Conservation (phyloP, 2,797 vertebrate genomes). For the Channallabes apus region DNA sequence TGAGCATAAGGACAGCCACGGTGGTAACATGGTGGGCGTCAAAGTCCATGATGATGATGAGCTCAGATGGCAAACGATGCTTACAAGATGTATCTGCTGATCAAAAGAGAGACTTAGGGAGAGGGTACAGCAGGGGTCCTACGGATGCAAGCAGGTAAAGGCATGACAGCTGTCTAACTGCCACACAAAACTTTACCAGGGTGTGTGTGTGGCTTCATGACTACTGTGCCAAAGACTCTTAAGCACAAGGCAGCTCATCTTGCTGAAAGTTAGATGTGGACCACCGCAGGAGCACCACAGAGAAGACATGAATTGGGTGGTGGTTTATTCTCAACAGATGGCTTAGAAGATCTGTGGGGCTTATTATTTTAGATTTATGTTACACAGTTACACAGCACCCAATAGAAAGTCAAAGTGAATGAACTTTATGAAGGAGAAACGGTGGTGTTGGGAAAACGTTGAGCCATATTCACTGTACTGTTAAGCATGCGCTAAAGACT, state of each 20-base stretch:
- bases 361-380: not conserved
- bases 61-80: conserved; percentile 17
- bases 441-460: not conserved
- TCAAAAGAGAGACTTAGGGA: conserved; percentile 52
- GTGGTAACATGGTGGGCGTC: not conserved
- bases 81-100: conserved; percentile 55
- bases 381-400: not conserved
- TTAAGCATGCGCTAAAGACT: not conserved
- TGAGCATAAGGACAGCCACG: not conserved
- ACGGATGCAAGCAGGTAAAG: conserved; percentile 62
- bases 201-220: conserved; percentile 20
- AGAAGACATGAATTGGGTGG: not conserved
- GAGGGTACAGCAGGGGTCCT: conserved; percentile 61
- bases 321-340: conserved; percentile 4
- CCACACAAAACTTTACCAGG: conserved; percentile 54
- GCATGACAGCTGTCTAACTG: conserved; percentile 62
- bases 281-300: not conserved
- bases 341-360: not conserved
- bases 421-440: not conserved
- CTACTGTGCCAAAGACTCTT: conserved; percentile 9
- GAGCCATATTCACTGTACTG: not conserved
- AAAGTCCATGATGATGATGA: conserved; percentile 1
- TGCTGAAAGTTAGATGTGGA: conserved; percentile 6
- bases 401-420: not conserved
- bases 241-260: not conserved